Percentiles rank a stretch among this genome's conserved stretches.
Evolutionary conservation across 2,888 invertebrate species (phyloP).

Genomic region (Rhogogaster chlorosoma): DNA sequence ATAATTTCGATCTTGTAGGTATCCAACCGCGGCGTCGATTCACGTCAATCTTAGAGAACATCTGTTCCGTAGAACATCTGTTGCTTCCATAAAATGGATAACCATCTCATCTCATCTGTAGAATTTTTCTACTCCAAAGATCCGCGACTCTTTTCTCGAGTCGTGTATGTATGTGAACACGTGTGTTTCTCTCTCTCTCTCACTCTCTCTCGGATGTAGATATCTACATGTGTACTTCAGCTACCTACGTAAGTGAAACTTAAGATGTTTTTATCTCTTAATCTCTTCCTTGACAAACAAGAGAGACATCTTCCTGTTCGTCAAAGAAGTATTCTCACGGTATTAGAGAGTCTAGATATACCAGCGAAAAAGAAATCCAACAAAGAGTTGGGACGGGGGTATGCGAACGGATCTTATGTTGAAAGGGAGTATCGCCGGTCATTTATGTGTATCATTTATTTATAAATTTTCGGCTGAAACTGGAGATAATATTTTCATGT

Average conservation of each 20-base stretch:
- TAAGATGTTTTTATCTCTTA: slow-evolving; percentile 16
- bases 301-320: slow-evolving; percentile 24
- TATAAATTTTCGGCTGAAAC: neutral
- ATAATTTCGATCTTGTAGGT: slow-evolving; percentile 4
- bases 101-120: slow-evolving; percentile 20
- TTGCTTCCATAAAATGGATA: slow-evolving; percentile 29
- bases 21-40: neutral
- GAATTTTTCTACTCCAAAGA: neutral
- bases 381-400: neutral
- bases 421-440: neutral
- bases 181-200: neutral
- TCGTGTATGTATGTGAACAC: neutral
- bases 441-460: neutral
- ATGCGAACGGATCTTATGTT: neutral
- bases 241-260: slow-evolving; percentile 27
- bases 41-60: slow-evolving; percentile 39
- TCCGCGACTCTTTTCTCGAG: neutral
- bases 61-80: slow-evolving; percentile 38
- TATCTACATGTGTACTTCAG: neutral
- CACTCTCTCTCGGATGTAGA: neutral
- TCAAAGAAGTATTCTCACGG: slow-evolving; percentile 23
- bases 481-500: neutral
- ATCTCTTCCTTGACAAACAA: slow-evolving; percentile 28
- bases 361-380: neutral
- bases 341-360: slow-evolving; percentile 1